These are phyloP conservation scores for Drosophila quadrilineata DNA, from an alignment of 1,140 invertebrate species.

Conservation along the genomic window DNA sequence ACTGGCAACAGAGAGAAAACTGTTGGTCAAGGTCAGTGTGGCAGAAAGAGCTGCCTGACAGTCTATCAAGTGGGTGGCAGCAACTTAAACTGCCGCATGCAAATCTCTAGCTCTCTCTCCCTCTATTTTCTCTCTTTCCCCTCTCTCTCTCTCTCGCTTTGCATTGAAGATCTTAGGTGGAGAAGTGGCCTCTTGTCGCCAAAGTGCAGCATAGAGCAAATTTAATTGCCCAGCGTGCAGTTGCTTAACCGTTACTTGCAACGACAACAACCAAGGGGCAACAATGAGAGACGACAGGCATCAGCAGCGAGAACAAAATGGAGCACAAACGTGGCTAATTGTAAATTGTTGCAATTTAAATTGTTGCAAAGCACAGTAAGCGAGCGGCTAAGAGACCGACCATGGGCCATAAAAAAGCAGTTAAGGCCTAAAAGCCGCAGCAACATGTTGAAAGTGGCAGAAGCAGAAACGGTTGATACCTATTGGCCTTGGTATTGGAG, in stretches of 20 bases:
- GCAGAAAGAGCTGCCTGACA: too few relatives aligned
- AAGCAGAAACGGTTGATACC: conserved; percentile 10
- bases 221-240: conserved; percentile 66
- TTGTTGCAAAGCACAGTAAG: conserved; percentile 65
- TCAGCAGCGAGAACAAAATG: conserved; percentile 70
- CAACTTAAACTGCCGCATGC: too few relatives aligned
- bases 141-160: too few relatives aligned
- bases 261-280: conserved; percentile 32
- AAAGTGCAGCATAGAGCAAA: conserved; percentile 53
- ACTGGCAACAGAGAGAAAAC: too few relatives aligned
- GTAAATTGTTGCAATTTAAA: conserved; percentile 78
- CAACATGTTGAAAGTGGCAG: conserved; percentile 7
- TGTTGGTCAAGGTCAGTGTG: too few relatives aligned
- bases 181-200: too few relatives aligned
- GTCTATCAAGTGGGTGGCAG: too few relatives aligned
- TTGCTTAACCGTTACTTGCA: conserved; percentile 68
- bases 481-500: too few relatives aligned
- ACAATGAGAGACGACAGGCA: conserved; percentile 36
- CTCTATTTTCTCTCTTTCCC: too few relatives aligned
- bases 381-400: conserved; percentile 20
- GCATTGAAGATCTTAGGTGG: too few relatives aligned
- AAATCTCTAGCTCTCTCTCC: too few relatives aligned
- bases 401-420: conserved; percentile 48
- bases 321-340: conserved; percentile 79
- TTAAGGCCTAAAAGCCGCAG: conserved; percentile 52